These are phyloP conservation scores for Eupeodes latifasciatus DNA, from an alignment of 2,888 invertebrate species.

Conservation along the genomic window DNA sequence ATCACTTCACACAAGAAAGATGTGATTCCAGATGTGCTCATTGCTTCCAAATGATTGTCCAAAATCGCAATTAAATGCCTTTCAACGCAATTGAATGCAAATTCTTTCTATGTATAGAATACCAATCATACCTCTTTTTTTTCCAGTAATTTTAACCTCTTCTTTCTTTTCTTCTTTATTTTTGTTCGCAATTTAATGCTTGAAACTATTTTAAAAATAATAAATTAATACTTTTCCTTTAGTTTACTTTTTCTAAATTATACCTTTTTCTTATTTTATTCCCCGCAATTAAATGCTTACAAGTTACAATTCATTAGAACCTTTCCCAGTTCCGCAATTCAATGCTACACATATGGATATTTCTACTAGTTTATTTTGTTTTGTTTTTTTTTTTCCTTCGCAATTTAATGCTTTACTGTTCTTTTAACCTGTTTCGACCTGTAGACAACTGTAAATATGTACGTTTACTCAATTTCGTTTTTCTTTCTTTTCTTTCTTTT, in stretches of 20 bases:
- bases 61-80: neutral
- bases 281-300: neutral
- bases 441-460: constrained; percentile 1
- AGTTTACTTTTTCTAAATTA: neutral
- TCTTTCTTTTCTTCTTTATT: neutral
- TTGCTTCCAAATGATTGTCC: neutral
- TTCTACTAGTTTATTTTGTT: constrained; percentile 3
- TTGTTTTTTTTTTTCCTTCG: neutral
- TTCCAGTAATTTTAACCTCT: neutral
- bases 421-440: neutral
- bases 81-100: constrained; percentile 2
- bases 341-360: constrained; percentile 1
- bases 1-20: constrained; percentile 9
- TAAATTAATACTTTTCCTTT: constrained; percentile 8
- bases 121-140: neutral
- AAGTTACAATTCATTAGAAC: constrained; percentile 3
- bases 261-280: constrained; percentile 7
- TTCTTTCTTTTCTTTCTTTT: neutral
- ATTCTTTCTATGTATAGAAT: neutral
- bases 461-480: neutral
- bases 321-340: constrained; percentile 8
- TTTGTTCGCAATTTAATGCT: constrained; percentile 23
- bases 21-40: too few species aligned
- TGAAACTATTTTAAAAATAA: constrained; percentile 4
- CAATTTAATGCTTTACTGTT: neutral